These are phyloP conservation scores for Dipus sagitta DNA, from an alignment of 2,797 vertebrate genomes.

Conservation along the genomic window DNA sequence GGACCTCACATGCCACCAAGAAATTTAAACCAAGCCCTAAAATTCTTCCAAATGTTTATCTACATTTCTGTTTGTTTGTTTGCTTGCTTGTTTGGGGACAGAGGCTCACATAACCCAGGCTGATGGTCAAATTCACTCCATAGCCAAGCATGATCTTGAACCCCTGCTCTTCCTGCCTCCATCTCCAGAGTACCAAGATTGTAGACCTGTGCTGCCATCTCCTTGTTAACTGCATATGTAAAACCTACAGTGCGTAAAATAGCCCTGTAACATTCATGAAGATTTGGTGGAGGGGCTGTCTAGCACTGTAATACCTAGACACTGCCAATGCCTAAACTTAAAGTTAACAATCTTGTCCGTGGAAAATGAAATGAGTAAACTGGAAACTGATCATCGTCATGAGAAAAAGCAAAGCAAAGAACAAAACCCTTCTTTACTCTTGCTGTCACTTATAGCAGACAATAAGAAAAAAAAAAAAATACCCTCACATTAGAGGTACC, in stretches of 20 bases:
- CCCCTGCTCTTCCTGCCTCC: background rate
- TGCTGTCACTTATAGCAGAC: constrained; percentile 87
- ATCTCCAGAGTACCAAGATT: background rate
- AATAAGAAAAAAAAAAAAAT: constrained; percentile 78
- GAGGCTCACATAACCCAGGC: background rate
- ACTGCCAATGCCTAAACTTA: constrained; percentile 81
- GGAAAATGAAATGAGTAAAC: constrained; percentile 85
- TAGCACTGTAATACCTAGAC: background rate
- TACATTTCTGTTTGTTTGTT: background rate
- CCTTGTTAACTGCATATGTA: constrained; percentile 14
- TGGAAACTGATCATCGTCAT: constrained; percentile 81
- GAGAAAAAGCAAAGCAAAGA: constrained; percentile 56
- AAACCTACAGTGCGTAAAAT: background rate
- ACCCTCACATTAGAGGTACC: constrained; percentile 81
- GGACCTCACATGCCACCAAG: background rate
- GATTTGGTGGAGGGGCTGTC: background rate
- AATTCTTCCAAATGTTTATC: constrained; percentile 46
- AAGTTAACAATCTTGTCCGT: constrained; percentile 83
- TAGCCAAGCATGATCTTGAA: background rate
- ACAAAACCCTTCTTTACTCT: constrained; percentile 79
- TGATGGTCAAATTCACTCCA: background rate
- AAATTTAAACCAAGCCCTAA: constrained; percentile 58
- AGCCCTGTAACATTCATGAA: constrained; percentile 71
- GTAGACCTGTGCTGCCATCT: too few relatives aligned
- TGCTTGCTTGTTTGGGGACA: background rate